Evolutionary conservation across 1,140 invertebrate genomes (phyloP).

Genomic region (Drosophila repletoides): DNA sequence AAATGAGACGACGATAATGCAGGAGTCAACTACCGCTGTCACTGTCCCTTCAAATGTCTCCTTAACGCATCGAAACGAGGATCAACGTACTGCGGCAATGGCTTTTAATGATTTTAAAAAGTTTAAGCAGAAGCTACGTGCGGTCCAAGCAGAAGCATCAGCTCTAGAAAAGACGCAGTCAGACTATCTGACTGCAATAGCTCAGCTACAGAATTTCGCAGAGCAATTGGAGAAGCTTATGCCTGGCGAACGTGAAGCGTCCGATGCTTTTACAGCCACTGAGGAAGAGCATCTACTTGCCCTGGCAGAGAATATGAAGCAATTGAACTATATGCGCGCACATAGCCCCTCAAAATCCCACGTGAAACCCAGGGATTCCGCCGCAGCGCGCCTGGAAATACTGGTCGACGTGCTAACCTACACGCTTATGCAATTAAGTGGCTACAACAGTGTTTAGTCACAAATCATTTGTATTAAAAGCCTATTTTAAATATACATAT

Average conservation of each 20-base stretch:
- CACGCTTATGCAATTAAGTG: slow-evolving; percentile 53
- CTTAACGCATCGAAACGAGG: slow-evolving; percentile 11
- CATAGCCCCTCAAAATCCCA: slow-evolving; percentile 39
- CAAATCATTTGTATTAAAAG: background rate
- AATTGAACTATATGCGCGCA: slow-evolving; percentile 57
- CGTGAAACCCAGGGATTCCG: slow-evolving; percentile 24
- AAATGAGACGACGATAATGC: background rate
- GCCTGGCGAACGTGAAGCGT: slow-evolving; percentile 20
- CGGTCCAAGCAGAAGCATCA: slow-evolving; percentile 27
- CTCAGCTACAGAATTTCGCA: slow-evolving; percentile 54
- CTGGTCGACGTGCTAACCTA: slow-evolving; percentile 63
- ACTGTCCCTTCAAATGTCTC: slow-evolving; percentile 20
- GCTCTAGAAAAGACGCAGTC: slow-evolving; percentile 19
- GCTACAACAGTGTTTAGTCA: slow-evolving; percentile 23
- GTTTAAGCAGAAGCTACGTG: slow-evolving; percentile 57
- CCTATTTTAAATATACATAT: background rate
- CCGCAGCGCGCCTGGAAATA: slow-evolving; percentile 42
- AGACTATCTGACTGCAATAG: slow-evolving; percentile 35
- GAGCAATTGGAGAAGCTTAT: slow-evolving; percentile 65
- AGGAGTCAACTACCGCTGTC: slow-evolving; percentile 27
- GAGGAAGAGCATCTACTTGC: slow-evolving; percentile 35
- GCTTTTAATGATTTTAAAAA: slow-evolving; percentile 55
- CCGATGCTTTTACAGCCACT: slow-evolving; percentile 44
- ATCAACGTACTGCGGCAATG: slow-evolving; percentile 36
- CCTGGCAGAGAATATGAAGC: slow-evolving; percentile 55